A percentile compares a stretch with the other conserved stretches of the same genome.
These are phyloP conservation scores for Fistularia commersonii DNA, from an alignment of 2,797 vertebrate genomes.

Conservation along the genomic window DNA sequence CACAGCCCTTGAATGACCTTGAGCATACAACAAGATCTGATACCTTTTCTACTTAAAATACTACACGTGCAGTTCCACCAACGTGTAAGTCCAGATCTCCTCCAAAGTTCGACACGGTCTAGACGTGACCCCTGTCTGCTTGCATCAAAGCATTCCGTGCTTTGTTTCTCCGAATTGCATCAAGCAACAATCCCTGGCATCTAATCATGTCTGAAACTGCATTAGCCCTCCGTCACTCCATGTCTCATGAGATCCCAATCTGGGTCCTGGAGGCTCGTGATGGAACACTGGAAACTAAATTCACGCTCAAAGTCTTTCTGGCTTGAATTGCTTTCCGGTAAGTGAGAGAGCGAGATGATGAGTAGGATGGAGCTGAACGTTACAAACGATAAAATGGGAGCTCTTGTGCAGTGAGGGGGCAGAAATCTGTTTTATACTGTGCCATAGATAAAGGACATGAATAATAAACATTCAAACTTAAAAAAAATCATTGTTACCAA, in stretches of 20 bases:
- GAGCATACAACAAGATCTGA: too few relatives aligned
- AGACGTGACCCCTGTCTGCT: too few relatives aligned
- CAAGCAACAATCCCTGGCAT: conserved; percentile 4
- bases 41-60: too few relatives aligned
- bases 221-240: background rate
- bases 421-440: conserved; percentile 1
- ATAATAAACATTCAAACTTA: background rate
- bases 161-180: conserved; percentile 3
- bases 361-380: conserved; percentile 7
- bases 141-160: conserved; percentile 5
- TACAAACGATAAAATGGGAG: conserved; percentile 12
- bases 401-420: background rate
- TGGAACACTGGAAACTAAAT: conserved; percentile 4
- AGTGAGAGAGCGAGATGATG: background rate
- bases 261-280: background rate
- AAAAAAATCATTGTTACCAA: background rate
- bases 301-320: conserved; percentile 13
- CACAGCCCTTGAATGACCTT: too few relatives aligned
- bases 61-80: too few relatives aligned
- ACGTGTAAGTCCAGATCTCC: too few relatives aligned
- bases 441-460: background rate
- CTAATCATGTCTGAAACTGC: conserved; percentile 4
- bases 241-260: background rate
- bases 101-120: too few relatives aligned
- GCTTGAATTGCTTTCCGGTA: background rate